Evolutionary conservation across 2,113 vertebrate species (phyloP).

Genomic region (Thamnophis sirtalis): DNA sequence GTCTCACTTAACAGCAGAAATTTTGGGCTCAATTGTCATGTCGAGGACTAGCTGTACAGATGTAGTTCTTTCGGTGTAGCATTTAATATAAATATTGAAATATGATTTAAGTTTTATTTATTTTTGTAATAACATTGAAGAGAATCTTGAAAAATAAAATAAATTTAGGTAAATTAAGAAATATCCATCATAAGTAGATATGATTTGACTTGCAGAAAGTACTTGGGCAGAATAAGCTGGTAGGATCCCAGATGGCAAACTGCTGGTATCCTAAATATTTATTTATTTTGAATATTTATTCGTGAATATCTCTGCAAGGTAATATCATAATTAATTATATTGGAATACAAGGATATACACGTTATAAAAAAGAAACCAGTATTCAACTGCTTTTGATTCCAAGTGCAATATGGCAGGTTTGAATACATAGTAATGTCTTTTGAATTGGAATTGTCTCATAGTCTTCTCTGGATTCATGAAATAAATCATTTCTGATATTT

Average conservation of each 20-base stretch:
- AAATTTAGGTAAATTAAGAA: background rate
- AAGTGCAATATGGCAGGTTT: background rate
- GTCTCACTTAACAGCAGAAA: background rate
- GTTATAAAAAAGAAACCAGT: background rate
- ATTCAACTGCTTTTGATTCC: background rate
- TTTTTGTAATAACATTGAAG: background rate
- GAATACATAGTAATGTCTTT: background rate
- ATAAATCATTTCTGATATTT: background rate
- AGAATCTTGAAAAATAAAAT: background rate
- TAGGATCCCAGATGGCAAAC: background rate
- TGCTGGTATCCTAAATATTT: background rate
- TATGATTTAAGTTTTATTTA: background rate
- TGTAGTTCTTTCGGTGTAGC: background rate
- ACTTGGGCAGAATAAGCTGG: background rate
- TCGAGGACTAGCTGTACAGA: background rate
- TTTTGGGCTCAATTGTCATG: background rate
- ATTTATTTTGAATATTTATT: background rate
- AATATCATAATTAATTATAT: background rate
- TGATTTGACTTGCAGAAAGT: background rate
- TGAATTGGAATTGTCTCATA: background rate
- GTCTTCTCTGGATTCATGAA: background rate
- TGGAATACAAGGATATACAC: background rate
- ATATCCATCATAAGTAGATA: background rate
- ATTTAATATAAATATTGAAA: background rate
- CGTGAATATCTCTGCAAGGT: background rate